Evolutionary conservation across 2,797 vertebrate genomes (phyloP), one percentile per base, ranked within the genome.

Genomic region (Novumbra hubbsi): DNA sequence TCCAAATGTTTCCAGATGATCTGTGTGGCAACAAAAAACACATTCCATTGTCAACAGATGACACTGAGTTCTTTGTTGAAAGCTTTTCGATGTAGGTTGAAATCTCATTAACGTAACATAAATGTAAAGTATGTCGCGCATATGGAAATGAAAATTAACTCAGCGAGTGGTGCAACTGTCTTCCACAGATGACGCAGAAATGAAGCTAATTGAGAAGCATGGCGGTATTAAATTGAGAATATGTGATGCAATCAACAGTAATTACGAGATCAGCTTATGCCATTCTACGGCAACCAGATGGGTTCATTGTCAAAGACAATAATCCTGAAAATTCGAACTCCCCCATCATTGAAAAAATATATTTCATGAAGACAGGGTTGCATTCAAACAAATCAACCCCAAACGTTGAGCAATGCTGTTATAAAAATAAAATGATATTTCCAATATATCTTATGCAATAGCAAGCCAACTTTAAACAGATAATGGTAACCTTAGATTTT

Each of bases 201-300:
- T 81, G 73, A 79, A 77, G 78, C 78, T 87, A 85, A 84, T 81
- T 86, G 83, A 78, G 72, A 75, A 77, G 79, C 80, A 78, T 32
- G 52, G 84, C 89, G 78, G 89, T 90, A 89, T 90, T 93, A 90
- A 91, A 94, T 95, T 45, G 70, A 67, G 63, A 90, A 92, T 84
- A 90, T 92, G 89, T 95, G 95, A 95, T 95, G 94, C 92, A 93
- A 93, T 93, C 83, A 70, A 74, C 91, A 76, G 89, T 90, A 80
- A 90, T 80, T 87, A 88, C 91, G 87, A 84, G 85, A 90, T 88
- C 76, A 70, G 75, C 74, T 73, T 73, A 78, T 81, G 77, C 82
- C 85, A 74, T 80, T 90, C 81, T 79, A 74, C 76, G 77, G 81
- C 60, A 69, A 81, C 74, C 81, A 84, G 80, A 85, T 84, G 79